Percentiles rank a stretch among this genome's conserved stretches.
These are phyloP conservation scores for Drosophila yooni DNA, from an alignment of 2,888 invertebrate genomes.

Conservation along the genomic window DNA sequence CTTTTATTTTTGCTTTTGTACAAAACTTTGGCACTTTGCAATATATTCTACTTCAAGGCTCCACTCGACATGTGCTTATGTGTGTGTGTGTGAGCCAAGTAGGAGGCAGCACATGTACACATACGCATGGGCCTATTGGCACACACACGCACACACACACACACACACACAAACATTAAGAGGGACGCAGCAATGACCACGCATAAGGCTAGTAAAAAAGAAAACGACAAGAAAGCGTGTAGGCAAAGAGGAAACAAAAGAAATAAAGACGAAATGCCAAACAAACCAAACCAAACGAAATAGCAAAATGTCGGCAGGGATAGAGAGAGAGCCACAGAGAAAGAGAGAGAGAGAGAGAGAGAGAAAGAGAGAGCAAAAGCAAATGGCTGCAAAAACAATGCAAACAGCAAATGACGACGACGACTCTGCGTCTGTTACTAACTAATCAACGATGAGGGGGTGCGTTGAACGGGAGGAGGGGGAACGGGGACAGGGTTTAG, in stretches of 20 bases:
- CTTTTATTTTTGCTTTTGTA: constrained; percentile 8
- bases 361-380: constrained; percentile 16
- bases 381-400: constrained; percentile 71
- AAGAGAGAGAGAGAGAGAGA: neutral
- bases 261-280: constrained; percentile 70
- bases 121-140: constrained; percentile 50
- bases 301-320: constrained; percentile 37
- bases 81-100: constrained; percentile 17
- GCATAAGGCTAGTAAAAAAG: constrained; percentile 42
- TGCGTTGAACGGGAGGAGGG: neutral
- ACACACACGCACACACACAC: constrained; percentile 40
- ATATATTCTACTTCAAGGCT: constrained; percentile 73
- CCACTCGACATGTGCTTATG: constrained; percentile 23
- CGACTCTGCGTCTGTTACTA: constrained; percentile 74
- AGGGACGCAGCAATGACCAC: constrained; percentile 50
- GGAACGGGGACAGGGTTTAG: neutral
- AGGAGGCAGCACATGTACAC: constrained; percentile 25
- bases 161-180: constrained; percentile 26
- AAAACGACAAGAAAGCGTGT: constrained; percentile 18
- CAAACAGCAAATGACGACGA: constrained; percentile 61
- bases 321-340: neutral
- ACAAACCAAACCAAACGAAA: constrained; percentile 59
- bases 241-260: constrained; percentile 53
- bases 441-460: constrained; percentile 50
- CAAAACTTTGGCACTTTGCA: constrained; percentile 64